These are phyloP conservation scores for Barypeithes pellucidus DNA, from an alignment of 2,888 invertebrate species.

Conservation along the genomic window DNA sequence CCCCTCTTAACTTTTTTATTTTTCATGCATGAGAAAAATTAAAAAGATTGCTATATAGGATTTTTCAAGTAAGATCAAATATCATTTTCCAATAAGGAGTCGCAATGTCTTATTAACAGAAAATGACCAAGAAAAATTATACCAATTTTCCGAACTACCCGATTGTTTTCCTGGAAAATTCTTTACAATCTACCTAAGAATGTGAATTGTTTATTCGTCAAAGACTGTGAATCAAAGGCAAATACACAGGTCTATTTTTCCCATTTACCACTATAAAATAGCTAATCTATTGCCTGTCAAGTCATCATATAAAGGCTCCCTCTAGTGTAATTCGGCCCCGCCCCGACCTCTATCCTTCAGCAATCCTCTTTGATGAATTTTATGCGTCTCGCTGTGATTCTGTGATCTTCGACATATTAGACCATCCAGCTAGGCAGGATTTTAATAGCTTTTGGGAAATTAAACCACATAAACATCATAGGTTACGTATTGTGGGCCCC, in stretches of 20 bases:
- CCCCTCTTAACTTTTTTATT: too few species aligned
- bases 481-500: constrained; percentile 65
- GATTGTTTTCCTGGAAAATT: too few species aligned
- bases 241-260: constrained; percentile 16
- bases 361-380: constrained; percentile 68
- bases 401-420: constrained; percentile 67
- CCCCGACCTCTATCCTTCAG: constrained; percentile 42
- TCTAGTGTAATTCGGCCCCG: constrained; percentile 52
- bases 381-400: constrained; percentile 66
- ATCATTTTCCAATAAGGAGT: too few species aligned
- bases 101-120: too few species aligned
- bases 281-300: constrained; percentile 48
- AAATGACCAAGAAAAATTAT: too few species aligned
- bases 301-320: constrained; percentile 45
- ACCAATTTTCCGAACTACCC: too few species aligned
- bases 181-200: too few species aligned
- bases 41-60: too few species aligned
- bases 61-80: too few species aligned
- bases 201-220: too few species aligned
- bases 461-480: constrained; percentile 70
- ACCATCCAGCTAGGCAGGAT: constrained; percentile 65
- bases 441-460: constrained; percentile 70
- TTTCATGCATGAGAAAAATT: too few species aligned
- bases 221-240: too few species aligned
- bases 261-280: constrained; percentile 33